Evolutionary conservation across 2,797 vertebrate genomes (phyloP).

Genomic region (Characodon lateralis): DNA sequence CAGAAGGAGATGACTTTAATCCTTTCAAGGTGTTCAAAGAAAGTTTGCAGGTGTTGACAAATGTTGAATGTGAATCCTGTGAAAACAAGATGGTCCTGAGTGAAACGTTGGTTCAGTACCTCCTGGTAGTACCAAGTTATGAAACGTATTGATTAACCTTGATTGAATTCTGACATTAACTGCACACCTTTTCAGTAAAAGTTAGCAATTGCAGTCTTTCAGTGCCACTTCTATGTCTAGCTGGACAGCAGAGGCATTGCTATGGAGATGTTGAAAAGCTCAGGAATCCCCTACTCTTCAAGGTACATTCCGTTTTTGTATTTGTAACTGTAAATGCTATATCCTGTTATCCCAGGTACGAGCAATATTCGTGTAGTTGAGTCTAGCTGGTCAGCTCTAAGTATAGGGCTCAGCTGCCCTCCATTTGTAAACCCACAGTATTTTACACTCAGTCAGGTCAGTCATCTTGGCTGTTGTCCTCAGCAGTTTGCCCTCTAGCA

Average conservation of each 20-base stretch:
- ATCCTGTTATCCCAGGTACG: not conserved
- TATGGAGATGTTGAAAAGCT: not conserved
- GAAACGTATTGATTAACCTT: not conserved
- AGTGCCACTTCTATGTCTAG: not conserved
- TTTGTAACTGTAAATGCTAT: not conserved
- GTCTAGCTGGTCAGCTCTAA: not conserved
- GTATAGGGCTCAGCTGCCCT: not conserved
- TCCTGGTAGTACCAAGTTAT: not conserved
- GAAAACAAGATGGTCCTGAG: slow-evolving; percentile 20
- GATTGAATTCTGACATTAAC: not conserved
- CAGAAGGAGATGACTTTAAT: slow-evolving; percentile 43
- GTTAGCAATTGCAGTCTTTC: not conserved
- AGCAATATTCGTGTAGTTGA: not conserved
- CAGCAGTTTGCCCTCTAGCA: not conserved
- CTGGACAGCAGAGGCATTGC: not conserved
- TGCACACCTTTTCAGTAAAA: not conserved
- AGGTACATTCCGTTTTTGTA: not conserved
- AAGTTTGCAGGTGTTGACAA: slow-evolving; percentile 47
- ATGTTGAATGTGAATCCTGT: slow-evolving; percentile 34
- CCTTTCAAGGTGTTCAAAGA: slow-evolving; percentile 15
- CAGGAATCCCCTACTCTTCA: not conserved
- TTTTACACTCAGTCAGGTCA: not conserved
- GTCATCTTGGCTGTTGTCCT: not conserved
- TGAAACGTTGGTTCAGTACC: slow-evolving; percentile 13
- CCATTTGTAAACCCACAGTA: not conserved